Conservation (phyloP, 2,888 invertebrate genomes). For the Abrostola tripartita region DNA sequence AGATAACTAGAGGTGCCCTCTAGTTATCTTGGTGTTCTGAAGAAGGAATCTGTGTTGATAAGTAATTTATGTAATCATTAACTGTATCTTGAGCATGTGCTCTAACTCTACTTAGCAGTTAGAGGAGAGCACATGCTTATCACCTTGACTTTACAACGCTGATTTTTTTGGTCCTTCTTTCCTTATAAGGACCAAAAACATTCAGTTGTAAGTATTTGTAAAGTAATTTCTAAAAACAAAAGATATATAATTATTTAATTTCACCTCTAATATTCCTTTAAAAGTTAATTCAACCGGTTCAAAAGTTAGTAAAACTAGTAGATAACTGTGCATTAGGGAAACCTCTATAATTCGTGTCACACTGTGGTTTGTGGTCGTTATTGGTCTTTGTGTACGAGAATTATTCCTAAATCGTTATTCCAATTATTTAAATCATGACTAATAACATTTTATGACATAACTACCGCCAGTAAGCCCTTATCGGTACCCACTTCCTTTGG, state of each 20-base stretch:
- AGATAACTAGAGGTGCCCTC: no score
- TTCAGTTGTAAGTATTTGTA: no score
- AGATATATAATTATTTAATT: no score
- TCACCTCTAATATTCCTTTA: no score
- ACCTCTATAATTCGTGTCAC: no score
- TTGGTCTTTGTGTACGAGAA: neutral
- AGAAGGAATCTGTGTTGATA: constrained; percentile 10
- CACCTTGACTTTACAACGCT: no score
- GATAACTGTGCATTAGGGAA: no score
- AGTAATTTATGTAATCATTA: constrained; percentile 20
- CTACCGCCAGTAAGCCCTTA: neutral
- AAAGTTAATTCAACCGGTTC: no score
- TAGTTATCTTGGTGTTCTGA: constrained; percentile 20
- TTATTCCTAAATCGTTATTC: neutral
- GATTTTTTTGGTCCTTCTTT: neutral
- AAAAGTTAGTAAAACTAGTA: no score
- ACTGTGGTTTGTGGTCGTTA: neutral
- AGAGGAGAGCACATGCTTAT: no score
- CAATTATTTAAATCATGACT: neutral
- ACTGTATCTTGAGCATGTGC: constrained; percentile 6
- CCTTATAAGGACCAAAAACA: neutral
- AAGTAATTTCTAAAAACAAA: no score
- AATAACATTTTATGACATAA: neutral
- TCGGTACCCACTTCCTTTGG: neutral
- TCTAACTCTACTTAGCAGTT: neutral